Conservation (phyloP, 2,797 vertebrate genomes). For the Gadopsis marmoratus region DNA sequence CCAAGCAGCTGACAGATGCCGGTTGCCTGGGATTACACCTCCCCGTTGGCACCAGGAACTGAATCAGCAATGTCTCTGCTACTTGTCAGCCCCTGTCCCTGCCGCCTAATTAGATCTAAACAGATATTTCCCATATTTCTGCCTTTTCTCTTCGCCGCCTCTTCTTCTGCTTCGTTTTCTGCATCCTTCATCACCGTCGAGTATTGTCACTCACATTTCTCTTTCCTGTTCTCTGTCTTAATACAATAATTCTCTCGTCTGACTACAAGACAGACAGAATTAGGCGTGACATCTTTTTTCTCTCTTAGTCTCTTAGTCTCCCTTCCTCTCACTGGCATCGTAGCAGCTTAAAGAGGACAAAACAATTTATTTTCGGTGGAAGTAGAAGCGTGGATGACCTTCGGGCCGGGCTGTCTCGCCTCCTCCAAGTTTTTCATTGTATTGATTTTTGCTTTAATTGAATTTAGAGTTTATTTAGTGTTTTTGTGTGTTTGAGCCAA, state of each 20-base stretch:
- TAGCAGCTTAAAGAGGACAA: conserved; percentile 28
- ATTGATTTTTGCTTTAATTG: conserved; percentile 47
- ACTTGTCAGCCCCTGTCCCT: conserved; percentile 6
- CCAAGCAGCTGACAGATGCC: conserved; percentile 24
- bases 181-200: not conserved
- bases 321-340: not conserved
- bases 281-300: not conserved
- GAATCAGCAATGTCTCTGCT: conserved; percentile 1
- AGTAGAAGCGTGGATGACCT: conserved; percentile 35
- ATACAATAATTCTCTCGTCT: not conserved
- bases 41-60: conserved; percentile 2
- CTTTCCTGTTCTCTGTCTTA: not conserved
- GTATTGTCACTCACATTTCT: not conserved
- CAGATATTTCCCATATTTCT: not conserved
- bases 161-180: not conserved
- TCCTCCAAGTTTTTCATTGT: not conserved
- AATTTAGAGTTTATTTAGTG: conserved; percentile 8
- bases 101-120: conserved; percentile 11
- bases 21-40: conserved; percentile 28
- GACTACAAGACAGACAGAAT: not conserved
- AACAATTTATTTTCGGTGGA: conserved; percentile 25
- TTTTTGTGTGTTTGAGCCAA: conserved; percentile 4
- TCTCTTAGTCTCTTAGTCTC: not conserved
- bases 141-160: not conserved
- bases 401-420: not conserved